These are phyloP conservation scores for Brachypodius melanocephalos DNA, from an alignment of 2,113 vertebrate species.

Conservation along the genomic window DNA sequence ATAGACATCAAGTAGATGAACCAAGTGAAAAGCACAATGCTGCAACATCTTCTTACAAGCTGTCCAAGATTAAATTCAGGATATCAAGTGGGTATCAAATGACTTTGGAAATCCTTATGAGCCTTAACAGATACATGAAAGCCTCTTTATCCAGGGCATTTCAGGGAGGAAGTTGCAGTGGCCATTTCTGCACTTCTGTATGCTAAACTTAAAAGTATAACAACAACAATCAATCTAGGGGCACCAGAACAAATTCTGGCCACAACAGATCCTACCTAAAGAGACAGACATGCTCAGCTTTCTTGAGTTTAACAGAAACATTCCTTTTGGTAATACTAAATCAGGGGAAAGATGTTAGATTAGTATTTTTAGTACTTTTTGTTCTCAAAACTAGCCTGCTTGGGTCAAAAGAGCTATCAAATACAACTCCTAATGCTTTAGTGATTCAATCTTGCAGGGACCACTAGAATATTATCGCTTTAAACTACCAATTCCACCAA, in stretches of 20 bases:
- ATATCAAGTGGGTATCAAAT: neutral
- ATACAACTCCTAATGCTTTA: neutral
- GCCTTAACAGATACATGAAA: neutral
- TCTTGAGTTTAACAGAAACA: neutral
- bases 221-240: neutral
- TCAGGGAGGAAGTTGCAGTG: neutral
- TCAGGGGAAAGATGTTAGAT: neutral
- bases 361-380: neutral
- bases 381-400: neutral
- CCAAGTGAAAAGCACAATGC: neutral
- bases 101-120: neutral
- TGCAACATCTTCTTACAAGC: neutral
- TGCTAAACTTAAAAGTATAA: neutral
- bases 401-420: neutral
- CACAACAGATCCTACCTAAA: neutral
- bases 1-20: neutral
- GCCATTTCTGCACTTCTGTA: neutral
- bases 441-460: neutral
- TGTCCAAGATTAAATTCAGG: neutral
- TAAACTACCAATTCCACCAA: neutral
- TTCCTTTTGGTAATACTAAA: neutral
- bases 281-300: neutral
- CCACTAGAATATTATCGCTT: neutral
- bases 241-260: neutral
- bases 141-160: neutral